A percentile compares a stretch with the other conserved stretches of the same genome.
These are phyloP conservation scores for Caradrina clavipalpis DNA, from an alignment of 2,888 invertebrate genomes.

Conservation along the genomic window DNA sequence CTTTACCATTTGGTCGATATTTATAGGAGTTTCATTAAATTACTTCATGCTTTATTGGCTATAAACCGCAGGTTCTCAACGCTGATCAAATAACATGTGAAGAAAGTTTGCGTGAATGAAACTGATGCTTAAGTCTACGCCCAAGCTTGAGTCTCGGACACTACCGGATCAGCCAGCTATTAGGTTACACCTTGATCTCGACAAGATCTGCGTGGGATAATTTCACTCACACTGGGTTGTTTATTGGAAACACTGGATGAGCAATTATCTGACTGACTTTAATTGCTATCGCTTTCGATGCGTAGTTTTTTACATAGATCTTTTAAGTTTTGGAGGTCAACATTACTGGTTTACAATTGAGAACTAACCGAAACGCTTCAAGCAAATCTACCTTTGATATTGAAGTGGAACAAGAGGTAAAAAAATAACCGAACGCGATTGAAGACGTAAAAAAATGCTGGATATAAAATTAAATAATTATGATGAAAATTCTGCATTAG, in stretches of 20 bases:
- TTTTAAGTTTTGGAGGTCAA: background rate
- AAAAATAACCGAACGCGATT: background rate
- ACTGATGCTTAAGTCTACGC: constrained; percentile 59
- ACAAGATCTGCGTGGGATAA: constrained; percentile 70
- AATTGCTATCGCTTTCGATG: constrained; percentile 1
- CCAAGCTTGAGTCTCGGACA: constrained; percentile 47
- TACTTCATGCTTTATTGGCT: constrained; percentile 36
- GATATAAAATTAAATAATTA: background rate
- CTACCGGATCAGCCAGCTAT: constrained; percentile 63
- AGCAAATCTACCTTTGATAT: background rate
- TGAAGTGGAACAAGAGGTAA: background rate
- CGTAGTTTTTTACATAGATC: background rate
- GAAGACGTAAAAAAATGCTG: background rate
- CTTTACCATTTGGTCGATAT: constrained; percentile 20
- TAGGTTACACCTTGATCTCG: constrained; percentile 66
- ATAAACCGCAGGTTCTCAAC: constrained; percentile 48
- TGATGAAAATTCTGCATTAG: background rate
- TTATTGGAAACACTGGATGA: constrained; percentile 12
- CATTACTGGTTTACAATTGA: background rate
- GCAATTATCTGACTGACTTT: background rate
- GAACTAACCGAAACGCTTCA: background rate
- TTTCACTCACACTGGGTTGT: constrained; percentile 56
- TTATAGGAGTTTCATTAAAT: constrained; percentile 29
- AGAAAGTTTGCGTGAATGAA: constrained; percentile 70
- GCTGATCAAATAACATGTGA: constrained; percentile 65